These are phyloP conservation scores for Hypomecis punctinalis DNA, from an alignment of 2,888 invertebrate genomes.

Conservation along the genomic window DNA sequence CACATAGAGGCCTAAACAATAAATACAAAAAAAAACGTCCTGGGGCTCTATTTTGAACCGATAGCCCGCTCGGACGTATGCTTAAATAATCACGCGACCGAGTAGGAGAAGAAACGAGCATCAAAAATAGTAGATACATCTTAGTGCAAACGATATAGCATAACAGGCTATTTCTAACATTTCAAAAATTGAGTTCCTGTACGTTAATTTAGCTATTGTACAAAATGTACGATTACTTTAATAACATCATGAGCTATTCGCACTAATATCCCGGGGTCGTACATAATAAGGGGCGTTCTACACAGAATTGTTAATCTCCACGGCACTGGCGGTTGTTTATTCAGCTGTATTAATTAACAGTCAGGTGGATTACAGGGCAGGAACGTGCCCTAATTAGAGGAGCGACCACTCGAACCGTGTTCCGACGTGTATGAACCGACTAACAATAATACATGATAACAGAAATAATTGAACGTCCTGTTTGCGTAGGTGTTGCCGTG, in stretches of 20 bases:
- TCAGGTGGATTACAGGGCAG: constrained; percentile 62
- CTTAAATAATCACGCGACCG: too few relatives aligned
- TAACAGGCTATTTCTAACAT: too few relatives aligned
- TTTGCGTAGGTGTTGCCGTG: neutral
- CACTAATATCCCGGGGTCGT: constrained; percentile 22
- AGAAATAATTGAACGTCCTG: constrained; percentile 1
- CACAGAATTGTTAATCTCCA: constrained; percentile 50
- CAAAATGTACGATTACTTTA: neutral
- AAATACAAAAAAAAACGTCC: too few relatives aligned
- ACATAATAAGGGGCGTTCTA: constrained; percentile 30
- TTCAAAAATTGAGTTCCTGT: too few relatives aligned
- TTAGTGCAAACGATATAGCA: too few relatives aligned
- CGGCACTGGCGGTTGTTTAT: constrained; percentile 54
- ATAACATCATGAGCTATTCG: constrained; percentile 24
- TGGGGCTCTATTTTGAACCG: too few relatives aligned
- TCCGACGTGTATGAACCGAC: constrained; percentile 24
- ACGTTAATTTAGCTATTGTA: too few relatives aligned
- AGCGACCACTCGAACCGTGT: constrained; percentile 18
- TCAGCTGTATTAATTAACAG: constrained; percentile 62
- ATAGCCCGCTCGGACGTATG: too few relatives aligned
- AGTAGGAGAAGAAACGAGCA: too few relatives aligned
- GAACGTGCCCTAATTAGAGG: constrained; percentile 64
- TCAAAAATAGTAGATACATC: too few relatives aligned
- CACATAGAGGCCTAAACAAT: too few relatives aligned
- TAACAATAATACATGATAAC: constrained; percentile 32